Conservation (phyloP, 1,140 invertebrate species). For the Heliconius eleuchia region DNA sequence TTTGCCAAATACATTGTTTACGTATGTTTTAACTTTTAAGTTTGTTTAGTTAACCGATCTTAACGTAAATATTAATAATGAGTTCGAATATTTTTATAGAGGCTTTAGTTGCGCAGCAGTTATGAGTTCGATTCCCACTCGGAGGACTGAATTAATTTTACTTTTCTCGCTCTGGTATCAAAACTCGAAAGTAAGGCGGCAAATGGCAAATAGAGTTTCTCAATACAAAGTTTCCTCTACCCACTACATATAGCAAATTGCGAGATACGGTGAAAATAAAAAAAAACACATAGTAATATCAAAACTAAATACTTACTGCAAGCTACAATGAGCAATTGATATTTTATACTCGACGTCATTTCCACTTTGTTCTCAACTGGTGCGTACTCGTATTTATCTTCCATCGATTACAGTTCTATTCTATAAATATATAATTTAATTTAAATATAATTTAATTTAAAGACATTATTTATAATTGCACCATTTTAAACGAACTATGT, state of each 20-base stretch:
- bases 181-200: not conserved
- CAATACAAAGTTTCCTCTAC: not conserved
- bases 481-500: not conserved
- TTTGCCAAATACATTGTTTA: too few relatives aligned
- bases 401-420: conserved; percentile 38
- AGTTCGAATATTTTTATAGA: not conserved
- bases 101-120: not conserved
- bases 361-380: conserved; percentile 32
- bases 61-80: too few relatives aligned
- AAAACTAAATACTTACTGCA: conserved; percentile 46
- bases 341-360: conserved; percentile 42
- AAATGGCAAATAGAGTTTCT: not conserved
- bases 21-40: not conserved
- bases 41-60: not conserved
- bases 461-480: not conserved
- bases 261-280: not conserved
- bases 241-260: not conserved
- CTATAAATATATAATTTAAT: not conserved
- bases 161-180: not conserved
- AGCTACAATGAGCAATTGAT: conserved; percentile 46
- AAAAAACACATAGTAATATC: not conserved
- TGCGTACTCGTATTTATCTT: conserved; percentile 45
- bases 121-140: not conserved
- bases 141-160: not conserved
- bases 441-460: not conserved